Evolutionary conservation across 1,140 invertebrate genomes (phyloP), one percentile per base, ranked within the genome.

Genomic region (Bemisia tabaci): DNA sequence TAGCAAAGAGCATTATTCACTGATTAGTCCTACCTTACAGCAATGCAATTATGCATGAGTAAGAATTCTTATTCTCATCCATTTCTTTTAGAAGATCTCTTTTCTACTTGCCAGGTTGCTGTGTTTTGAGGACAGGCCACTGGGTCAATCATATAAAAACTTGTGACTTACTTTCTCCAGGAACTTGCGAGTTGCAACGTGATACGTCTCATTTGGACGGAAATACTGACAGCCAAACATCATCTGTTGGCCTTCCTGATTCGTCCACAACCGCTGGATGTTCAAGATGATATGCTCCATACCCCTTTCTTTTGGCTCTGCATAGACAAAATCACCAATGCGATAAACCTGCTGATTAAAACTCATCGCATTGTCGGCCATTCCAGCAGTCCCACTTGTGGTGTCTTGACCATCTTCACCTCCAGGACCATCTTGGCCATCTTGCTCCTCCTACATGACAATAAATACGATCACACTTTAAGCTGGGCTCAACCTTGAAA

Each of bases 171-270:
- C 83, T 77, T 85, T 91, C 72, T 96, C 91, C 0, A 97, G 80
- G 77, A 99, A 99, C 79, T 95, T 96, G 71, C 95, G 83, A 1
- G 92, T 95, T 5, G 94, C 88, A 1, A 96, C 83, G 78, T 98
- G 96, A 79, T 91, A 98, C 0, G 97, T 99, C 79, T 99, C 95
- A 73, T 90, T 87, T 0, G 92, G 92, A 74, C 91, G 78, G 72
- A 87, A 90, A 75, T 90, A 93, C 74, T 89, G 88, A 74, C 90
- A 92, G 21, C 92, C 95, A 73, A 94, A 90, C 60, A 98, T 82
- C 84, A 94, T 93, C 71, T 92, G 88, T 69, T 91, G 87, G 25
- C 87, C 87, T 63, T 88, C 87, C 12, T 84, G 80, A 74, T 93
- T 92, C 0, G 89, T 92, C 87, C 87, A 93, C 22, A 91, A 83